A percentile compares a stretch with the other conserved stretches of the same genome.
phyloP scores from a whole-genome alignment of 1,140 invertebrate species.

The Nasonia vitripennis region DNA sequence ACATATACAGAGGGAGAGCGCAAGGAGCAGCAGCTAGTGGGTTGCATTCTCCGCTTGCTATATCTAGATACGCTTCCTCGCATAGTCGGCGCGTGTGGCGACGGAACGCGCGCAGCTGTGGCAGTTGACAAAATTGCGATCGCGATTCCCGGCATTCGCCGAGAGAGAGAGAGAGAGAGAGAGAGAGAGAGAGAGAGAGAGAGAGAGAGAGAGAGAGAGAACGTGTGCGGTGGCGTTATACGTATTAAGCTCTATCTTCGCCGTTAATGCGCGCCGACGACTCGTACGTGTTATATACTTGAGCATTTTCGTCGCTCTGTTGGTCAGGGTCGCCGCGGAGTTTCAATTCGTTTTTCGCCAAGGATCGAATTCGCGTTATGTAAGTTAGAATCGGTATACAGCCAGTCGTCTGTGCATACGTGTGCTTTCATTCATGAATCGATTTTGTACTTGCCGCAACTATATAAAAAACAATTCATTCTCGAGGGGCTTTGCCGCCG shows the following conservation, averaged over 20 bases:
- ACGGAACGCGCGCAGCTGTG: background rate
- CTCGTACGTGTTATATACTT: background rate
- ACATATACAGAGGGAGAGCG: background rate
- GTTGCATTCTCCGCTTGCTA: background rate
- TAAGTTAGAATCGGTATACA: too few species aligned
- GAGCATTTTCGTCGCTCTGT: background rate
- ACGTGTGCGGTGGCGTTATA: background rate
- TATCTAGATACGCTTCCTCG: background rate
- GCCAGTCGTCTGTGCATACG: too few species aligned
- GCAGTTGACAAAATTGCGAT: constrained; percentile 13
- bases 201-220: background rate
- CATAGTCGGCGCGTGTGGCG: background rate
- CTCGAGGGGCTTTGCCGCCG: background rate
- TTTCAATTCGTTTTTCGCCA: too few species aligned
- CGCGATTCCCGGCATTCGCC: constrained; percentile 14
- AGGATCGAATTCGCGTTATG: too few species aligned
- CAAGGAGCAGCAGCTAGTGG: too few species aligned
- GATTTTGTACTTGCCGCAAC: background rate
- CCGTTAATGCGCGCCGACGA: background rate
- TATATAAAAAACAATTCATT: background rate
- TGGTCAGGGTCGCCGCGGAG: background rate
- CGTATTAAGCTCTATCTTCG: background rate
- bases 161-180: background rate
- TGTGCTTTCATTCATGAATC: background rate
- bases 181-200: background rate